Evolutionary conservation across 2,888 invertebrate species (phyloP).

Genomic region (Rugalucina vietnamica): DNA sequence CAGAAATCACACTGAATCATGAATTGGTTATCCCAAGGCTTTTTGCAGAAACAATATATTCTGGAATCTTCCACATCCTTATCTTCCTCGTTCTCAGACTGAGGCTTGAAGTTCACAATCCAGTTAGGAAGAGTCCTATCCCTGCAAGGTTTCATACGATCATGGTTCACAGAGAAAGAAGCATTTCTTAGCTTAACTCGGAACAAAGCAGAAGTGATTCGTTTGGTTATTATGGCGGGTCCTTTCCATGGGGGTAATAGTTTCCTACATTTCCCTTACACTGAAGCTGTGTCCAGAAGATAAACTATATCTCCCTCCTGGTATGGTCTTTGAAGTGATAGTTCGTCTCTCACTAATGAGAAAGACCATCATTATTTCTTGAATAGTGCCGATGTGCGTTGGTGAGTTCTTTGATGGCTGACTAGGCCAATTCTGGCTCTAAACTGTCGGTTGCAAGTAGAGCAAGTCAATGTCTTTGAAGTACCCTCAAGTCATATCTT

Average conservation of each 20-base stretch:
- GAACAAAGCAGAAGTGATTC: not conserved
- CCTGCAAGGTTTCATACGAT: not conserved
- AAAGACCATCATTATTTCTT: too few species aligned
- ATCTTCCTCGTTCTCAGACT: not conserved
- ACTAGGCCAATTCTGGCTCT: too few species aligned
- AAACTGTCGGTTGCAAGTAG: too few species aligned
- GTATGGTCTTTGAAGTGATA: not conserved
- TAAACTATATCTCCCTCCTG: not conserved
- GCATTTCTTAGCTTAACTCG: not conserved
- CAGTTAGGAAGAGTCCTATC: not conserved
- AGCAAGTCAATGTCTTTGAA: not conserved
- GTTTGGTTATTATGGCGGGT: not conserved
- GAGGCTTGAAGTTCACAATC: not conserved
- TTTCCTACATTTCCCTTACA: not conserved
- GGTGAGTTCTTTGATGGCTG: too few species aligned
- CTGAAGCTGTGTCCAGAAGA: not conserved
- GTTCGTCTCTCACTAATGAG: too few species aligned
- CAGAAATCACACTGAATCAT: slow-evolving; percentile 6
- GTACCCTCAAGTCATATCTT: not conserved
- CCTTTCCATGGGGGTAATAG: not conserved
- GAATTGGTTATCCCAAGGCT: not conserved
- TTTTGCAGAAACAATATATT: not conserved
- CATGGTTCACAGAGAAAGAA: not conserved
- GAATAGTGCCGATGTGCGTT: too few species aligned
- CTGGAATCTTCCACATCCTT: not conserved